Evolutionary conservation across 2,888 invertebrate species (phyloP), one percentile per base, ranked within the genome.

Genomic region (Perithous albicinctus): DNA sequence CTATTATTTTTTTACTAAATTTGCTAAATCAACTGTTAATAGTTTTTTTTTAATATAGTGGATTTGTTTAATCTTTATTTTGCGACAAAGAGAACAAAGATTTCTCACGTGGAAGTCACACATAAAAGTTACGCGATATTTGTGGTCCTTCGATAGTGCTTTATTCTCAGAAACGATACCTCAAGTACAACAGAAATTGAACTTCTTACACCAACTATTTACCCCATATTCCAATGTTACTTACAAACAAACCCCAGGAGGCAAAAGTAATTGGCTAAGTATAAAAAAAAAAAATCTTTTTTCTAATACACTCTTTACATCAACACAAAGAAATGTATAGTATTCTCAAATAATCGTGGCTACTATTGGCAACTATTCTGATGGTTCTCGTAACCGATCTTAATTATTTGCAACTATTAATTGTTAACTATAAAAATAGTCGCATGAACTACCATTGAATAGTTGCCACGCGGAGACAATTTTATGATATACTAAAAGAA

Each of bases 151-250:
- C n/a, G 48, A 63, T 43, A 7, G n/a, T 54, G 26, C 63, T 56
- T 43, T 35, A 72, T 80, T 70, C 80, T 63, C 48, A 20, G 70
- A 75, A 80, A 59, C 35, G 32, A 41, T 41, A 20, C 46, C 5
- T 29, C 46, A 66, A 23, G 63, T 61, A 15, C 20, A 54, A 70
- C 59, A 66, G 59, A 80, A 78, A 35, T 12, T 12, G 6, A 46
- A 64, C 20, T 18, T 48, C 18, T 43, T 3, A 12, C 23, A 20
- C 23, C 18, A 20, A 20, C 20, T 23, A 48, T 8, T 48, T 7
- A 48, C 10, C 10, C 23, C 48, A 48, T 48, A 48, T 48, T 48
- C 20, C 8, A 10, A 23, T 20, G 20, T 48, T 23, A 20, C 8
- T 20, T 18, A 48, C 18, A 2, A 10, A 48, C 18, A 48, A 18